Conservation (phyloP, 1,140 invertebrate species). For the Theocolax elegans region DNA sequence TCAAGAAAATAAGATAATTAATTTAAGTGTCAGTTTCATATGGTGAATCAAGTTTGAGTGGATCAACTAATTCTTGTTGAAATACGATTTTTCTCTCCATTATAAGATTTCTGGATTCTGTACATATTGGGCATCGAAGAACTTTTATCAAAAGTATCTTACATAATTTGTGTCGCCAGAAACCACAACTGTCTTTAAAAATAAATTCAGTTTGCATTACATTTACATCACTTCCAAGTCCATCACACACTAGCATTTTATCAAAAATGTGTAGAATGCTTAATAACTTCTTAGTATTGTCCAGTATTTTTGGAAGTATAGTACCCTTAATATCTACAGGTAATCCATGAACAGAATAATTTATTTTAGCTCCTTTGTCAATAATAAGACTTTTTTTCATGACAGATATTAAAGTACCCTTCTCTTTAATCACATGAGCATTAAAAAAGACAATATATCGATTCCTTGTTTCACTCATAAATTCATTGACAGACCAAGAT, state of each 20-base stretch:
- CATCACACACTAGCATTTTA: slow-evolving; percentile 39
- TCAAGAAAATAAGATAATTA: too few species aligned
- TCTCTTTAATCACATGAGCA: slow-evolving; percentile 21
- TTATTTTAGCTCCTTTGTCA: slow-evolving; percentile 24
- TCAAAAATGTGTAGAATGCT: slow-evolving; percentile 41
- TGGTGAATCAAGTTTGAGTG: not conserved
- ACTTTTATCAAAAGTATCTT: slow-evolving; percentile 35
- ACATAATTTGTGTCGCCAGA: slow-evolving; percentile 38
- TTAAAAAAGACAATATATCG: slow-evolving; percentile 31
- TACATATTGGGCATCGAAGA: slow-evolving; percentile 19
- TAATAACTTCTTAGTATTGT: slow-evolving; percentile 35
- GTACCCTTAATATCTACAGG: slow-evolving; percentile 26
- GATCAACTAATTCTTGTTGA: too few species aligned
- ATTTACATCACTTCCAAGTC: slow-evolving; percentile 24
- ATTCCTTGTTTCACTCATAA: slow-evolving; percentile 26
- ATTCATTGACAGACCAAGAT: slow-evolving; percentile 34
- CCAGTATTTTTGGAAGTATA: slow-evolving; percentile 29
- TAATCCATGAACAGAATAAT: slow-evolving; percentile 39
- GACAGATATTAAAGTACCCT: slow-evolving; percentile 32
- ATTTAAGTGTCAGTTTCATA: not conserved
- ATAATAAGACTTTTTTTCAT: slow-evolving; percentile 37
- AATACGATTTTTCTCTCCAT: slow-evolving; percentile 4
- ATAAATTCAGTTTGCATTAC: slow-evolving; percentile 27
- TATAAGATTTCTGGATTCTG: slow-evolving; percentile 21
- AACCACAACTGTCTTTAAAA: slow-evolving; percentile 31